These are phyloP conservation scores for Microtus richardsoni DNA, from an alignment of 2,113 vertebrate genomes.

Conservation along the genomic window DNA sequence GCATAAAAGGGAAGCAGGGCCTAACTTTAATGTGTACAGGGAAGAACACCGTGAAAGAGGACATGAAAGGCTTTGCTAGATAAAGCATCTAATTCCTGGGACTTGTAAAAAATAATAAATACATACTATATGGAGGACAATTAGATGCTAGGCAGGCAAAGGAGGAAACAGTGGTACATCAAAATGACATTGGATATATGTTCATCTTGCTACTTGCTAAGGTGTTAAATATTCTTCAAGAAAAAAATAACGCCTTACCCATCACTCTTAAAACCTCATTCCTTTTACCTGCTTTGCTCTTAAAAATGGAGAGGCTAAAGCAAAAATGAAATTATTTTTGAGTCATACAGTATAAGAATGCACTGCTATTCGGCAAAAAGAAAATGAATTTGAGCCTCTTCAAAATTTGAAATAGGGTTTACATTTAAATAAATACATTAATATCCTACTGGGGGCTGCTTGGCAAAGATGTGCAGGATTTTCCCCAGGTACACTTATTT, in stretches of 20 bases:
- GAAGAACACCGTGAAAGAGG: not conserved
- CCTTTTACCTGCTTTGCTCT: not conserved
- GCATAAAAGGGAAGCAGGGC: not conserved
- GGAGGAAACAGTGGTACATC: not conserved
- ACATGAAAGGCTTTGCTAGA: not conserved
- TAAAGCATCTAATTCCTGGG: not conserved
- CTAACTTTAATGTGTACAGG: not conserved
- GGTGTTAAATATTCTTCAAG: conserved; percentile 6
- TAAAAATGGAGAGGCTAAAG: conserved; percentile 43
- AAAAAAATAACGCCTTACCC: not conserved
- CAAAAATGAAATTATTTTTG: not conserved
- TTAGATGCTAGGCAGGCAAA: not conserved
- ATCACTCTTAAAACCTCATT: conserved; percentile 9
- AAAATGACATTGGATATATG: conserved; percentile 23
- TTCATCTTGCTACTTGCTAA: not conserved
- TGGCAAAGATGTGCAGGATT: conserved; percentile 24
- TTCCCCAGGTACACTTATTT: conserved; percentile 11
- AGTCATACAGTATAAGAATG: not conserved
- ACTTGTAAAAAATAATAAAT: not conserved
- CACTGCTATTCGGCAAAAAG: not conserved
- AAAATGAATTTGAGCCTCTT: conserved; percentile 13
- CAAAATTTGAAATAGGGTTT: conserved; percentile 42
- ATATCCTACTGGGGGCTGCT: conserved; percentile 21
- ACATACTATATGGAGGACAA: not conserved
- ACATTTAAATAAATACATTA: conserved; percentile 67